Conservation (phyloP, 2,888 invertebrate genomes). For the Epirrhoe alternata region DNA sequence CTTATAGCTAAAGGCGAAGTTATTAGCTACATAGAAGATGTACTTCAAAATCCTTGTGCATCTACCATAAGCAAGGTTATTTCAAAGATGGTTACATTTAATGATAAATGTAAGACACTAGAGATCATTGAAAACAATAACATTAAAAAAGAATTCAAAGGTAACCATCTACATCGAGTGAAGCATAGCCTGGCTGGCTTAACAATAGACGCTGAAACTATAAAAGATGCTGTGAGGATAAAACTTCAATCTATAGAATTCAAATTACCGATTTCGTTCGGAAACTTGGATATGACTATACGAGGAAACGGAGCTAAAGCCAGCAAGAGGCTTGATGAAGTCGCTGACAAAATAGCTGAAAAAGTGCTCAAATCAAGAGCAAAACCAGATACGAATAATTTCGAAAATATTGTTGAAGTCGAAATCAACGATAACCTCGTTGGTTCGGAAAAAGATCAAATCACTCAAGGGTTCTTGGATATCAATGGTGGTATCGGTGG, state of each 20-base stretch:
- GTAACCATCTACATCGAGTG: conserved; percentile 34
- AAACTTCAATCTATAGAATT: conserved; percentile 44
- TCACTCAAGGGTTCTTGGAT: conserved; percentile 47
- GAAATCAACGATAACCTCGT: conserved; percentile 46
- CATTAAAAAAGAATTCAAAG: conserved; percentile 41
- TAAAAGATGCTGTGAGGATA: conserved; percentile 45
- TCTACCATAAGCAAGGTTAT: conserved; percentile 48
- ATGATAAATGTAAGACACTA: conserved; percentile 35
- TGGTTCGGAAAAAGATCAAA: conserved; percentile 41
- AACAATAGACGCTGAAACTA: conserved; percentile 38
- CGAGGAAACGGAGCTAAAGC: conserved; percentile 33
- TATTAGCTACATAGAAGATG: conserved; percentile 32
- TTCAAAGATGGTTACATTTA: conserved; percentile 44
- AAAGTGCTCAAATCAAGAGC: conserved; percentile 28
- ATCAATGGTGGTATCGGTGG: conserved; percentile 52
- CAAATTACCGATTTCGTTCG: conserved; percentile 50
- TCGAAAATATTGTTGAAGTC: conserved; percentile 34
- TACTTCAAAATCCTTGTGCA: conserved; percentile 43
- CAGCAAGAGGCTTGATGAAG: conserved; percentile 34
- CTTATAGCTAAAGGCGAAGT: conserved; percentile 37
- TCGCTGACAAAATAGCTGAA: conserved; percentile 31
- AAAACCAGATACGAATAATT: conserved; percentile 20
- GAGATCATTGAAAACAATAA: conserved; percentile 39
- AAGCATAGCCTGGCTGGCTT: conserved; percentile 43
- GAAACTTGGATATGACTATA: conserved; percentile 50